These are phyloP conservation scores for Dryococelus australis DNA, from an alignment of 2,888 invertebrate species.

Conservation along the genomic window DNA sequence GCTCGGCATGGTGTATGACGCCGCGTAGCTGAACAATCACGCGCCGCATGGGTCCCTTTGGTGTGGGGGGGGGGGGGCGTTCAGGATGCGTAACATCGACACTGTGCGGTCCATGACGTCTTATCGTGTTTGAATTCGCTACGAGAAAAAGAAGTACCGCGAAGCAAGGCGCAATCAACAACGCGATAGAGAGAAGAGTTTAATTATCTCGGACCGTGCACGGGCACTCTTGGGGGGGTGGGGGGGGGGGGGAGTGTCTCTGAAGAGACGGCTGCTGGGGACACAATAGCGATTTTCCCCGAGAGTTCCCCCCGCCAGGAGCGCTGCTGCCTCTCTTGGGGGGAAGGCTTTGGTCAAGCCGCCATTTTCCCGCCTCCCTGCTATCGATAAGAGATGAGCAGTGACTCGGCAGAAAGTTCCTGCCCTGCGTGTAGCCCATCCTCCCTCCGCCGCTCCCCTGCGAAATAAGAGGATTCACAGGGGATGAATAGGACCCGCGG, in stretches of 20 bases:
- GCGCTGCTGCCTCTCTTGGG: background rate
- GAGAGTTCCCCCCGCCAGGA: conserved; percentile 13
- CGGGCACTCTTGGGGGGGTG: background rate
- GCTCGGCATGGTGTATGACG: too few species aligned
- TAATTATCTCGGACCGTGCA: background rate
- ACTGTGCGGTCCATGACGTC: too few species aligned
- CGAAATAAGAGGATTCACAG: background rate
- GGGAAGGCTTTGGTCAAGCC: conserved; percentile 21
- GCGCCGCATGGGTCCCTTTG: too few species aligned
- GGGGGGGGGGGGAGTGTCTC: background rate
- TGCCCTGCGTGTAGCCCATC: background rate
- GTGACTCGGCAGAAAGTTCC: conserved; percentile 22
- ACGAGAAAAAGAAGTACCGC: too few species aligned
- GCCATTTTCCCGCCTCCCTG: conserved; percentile 20
- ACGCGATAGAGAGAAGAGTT: background rate
- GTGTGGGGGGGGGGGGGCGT: too few species aligned
- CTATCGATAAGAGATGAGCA: conserved; percentile 22
- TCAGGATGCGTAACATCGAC: too few species aligned
- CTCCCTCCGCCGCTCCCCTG: background rate
- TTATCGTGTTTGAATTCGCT: too few species aligned
- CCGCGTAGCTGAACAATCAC: too few species aligned
- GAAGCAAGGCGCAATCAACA: background rate
- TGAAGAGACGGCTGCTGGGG: background rate
- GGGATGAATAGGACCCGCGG: conserved; percentile 2
- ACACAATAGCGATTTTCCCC: background rate